Conservation (phyloP, 1,140 invertebrate species). For the Neoseiulus cucumeris region DNA sequence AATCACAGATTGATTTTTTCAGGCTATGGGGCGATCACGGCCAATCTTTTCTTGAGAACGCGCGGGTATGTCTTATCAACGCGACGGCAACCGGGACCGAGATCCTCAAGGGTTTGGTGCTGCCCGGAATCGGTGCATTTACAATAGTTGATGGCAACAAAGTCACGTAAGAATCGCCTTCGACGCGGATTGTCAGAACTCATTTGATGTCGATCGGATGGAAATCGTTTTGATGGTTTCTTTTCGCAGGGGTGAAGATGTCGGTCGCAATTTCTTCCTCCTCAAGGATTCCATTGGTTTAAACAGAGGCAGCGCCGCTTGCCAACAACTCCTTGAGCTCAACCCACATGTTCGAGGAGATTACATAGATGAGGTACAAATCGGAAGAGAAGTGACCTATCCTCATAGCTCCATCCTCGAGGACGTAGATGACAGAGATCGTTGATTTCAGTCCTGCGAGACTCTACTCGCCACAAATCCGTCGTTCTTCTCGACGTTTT, state of each 20-base stretch:
- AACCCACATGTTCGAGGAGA: conserved; percentile 83
- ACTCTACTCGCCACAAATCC: conserved; percentile 62
- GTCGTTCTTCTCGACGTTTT: conserved; percentile 68
- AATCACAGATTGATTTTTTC: conserved; percentile 17
- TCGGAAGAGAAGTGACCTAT: too few relatives aligned
- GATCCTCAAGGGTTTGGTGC: conserved; percentile 73
- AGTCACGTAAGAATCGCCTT: conserved; percentile 30
- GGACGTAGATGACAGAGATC: too few relatives aligned
- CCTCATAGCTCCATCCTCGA: too few relatives aligned
- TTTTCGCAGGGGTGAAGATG: conserved; percentile 46
- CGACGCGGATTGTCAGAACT: neutral
- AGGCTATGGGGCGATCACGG: conserved; percentile 96
- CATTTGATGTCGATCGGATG: conserved; percentile 15
- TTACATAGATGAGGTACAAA: conserved; percentile 54
- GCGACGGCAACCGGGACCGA: conserved; percentile 84
- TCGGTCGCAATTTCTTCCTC: conserved; percentile 48
- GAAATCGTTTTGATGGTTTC: neutral
- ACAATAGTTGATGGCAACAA: conserved; percentile 80
- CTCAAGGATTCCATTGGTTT: conserved; percentile 13
- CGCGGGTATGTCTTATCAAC: conserved; percentile 82
- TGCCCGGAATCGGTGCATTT: conserved; percentile 82
- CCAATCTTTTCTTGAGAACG: conserved; percentile 60
- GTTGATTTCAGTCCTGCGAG: conserved; percentile 38
- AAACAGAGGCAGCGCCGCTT: conserved; percentile 58
- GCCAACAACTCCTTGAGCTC: conserved; percentile 61